Conservation (phyloP, 2,797 vertebrate species). For the Bovichtus diacanthus region DNA sequence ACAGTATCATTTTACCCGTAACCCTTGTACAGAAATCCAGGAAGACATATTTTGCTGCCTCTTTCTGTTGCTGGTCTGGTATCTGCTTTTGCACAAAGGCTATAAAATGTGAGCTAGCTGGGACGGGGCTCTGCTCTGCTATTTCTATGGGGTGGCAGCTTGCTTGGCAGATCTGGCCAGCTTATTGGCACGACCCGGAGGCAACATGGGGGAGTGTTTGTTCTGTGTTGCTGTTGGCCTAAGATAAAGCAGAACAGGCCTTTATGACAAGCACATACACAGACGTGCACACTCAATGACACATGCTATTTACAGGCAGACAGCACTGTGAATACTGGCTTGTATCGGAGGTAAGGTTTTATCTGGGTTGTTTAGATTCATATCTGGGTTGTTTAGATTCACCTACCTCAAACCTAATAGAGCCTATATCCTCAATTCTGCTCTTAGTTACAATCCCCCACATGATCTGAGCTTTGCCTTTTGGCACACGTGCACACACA, state of each 20-base stretch:
- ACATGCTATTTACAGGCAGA: slow-evolving; percentile 50
- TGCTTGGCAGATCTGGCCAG: slow-evolving; percentile 79
- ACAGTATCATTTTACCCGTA: slow-evolving; percentile 20
- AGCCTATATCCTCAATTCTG: not conserved
- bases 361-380: slow-evolving; percentile 16
- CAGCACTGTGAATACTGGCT: slow-evolving; percentile 25
- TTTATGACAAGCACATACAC: slow-evolving; percentile 68
- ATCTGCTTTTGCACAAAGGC: slow-evolving; percentile 67
- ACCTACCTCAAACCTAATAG: slow-evolving; percentile 5
- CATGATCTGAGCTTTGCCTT: not conserved
- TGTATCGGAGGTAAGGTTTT: slow-evolving; percentile 25
- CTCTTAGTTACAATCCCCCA: not conserved
- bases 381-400: slow-evolving; percentile 8
- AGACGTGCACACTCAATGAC: slow-evolving; percentile 41
- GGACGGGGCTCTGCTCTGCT: slow-evolving; percentile 63
- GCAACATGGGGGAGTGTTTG: slow-evolving; percentile 81
- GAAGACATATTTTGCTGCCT: slow-evolving; percentile 42
- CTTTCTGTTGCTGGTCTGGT: slow-evolving; percentile 49
- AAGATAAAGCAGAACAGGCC: slow-evolving; percentile 84
- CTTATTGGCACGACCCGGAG: slow-evolving; percentile 81
- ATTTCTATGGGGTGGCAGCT: slow-evolving; percentile 77
- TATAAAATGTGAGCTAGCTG: slow-evolving; percentile 66
- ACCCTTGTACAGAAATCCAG: slow-evolving; percentile 38
- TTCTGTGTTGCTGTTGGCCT: slow-evolving; percentile 83
- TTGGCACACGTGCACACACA: not conserved